Percentiles rank a stretch among this genome's conserved stretches.
phyloP scores from a whole-genome alignment of 2,888 invertebrate species.

The Neoscelio sp. region DNA sequence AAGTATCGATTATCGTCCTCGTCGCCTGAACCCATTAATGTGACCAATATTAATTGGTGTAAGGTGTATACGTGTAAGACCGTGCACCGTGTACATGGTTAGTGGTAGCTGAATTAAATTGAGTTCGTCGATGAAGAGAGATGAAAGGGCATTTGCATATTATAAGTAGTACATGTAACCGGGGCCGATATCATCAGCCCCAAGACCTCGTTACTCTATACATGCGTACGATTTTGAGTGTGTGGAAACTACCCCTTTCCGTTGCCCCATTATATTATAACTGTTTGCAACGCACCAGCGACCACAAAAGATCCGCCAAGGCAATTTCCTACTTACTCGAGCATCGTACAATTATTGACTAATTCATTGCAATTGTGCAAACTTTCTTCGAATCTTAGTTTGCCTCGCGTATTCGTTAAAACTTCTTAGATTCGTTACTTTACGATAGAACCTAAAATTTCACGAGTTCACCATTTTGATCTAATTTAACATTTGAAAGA shows the following conservation, averaged over 20 bases:
- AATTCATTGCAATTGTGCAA: constrained; percentile 65
- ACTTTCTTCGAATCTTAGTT: constrained; percentile 60
- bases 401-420: constrained; percentile 54
- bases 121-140: constrained; percentile 69
- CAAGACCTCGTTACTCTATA: constrained; percentile 80
- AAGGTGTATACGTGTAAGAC: constrained; percentile 72
- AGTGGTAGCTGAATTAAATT: constrained; percentile 78
- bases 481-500: constrained; percentile 31
- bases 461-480: constrained; percentile 39
- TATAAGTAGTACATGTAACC: constrained; percentile 82
- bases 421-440: constrained; percentile 30
- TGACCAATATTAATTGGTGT: constrained; percentile 76
- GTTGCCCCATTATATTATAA: constrained; percentile 55
- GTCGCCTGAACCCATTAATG: constrained; percentile 5
- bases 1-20: too few relatives aligned
- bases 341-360: constrained; percentile 67
- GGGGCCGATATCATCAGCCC: constrained; percentile 78
- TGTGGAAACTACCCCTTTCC: constrained; percentile 71
- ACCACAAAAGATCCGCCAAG: constrained; percentile 70
- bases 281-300: constrained; percentile 61
- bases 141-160: constrained; percentile 81
- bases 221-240: constrained; percentile 78
- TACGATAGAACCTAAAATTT: constrained; percentile 22
- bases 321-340: constrained; percentile 70
- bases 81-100: constrained; percentile 71